phyloP scores from a whole-genome alignment of 2,888 invertebrate species.

The Pristionchus exspectatus region DNA sequence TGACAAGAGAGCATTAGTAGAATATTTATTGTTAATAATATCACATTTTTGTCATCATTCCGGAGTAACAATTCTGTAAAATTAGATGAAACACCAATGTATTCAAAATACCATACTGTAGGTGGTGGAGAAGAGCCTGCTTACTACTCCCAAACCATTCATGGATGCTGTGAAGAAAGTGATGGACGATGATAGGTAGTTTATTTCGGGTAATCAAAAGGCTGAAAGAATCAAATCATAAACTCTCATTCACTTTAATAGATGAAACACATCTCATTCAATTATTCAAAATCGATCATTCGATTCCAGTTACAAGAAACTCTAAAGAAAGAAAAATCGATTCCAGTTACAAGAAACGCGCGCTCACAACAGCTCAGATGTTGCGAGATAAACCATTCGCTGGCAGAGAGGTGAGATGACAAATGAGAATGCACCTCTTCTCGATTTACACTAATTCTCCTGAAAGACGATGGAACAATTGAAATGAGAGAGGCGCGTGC shows the following conservation, averaged over 20 bases:
- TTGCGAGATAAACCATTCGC: not conserved
- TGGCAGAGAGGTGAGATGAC: constrained; percentile 5
- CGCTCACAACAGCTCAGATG: not conserved
- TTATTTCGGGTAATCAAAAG: not conserved
- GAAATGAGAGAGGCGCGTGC: too few relatives aligned
- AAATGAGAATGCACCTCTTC: not conserved
- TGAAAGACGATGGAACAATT: too few relatives aligned
- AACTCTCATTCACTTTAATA: too few relatives aligned
- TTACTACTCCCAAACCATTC: not conserved
- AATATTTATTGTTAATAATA: too few relatives aligned
- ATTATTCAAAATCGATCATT: too few relatives aligned
- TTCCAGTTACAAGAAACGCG: constrained; percentile 11
- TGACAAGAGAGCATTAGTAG: too few relatives aligned
- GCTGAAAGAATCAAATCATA: too few relatives aligned
- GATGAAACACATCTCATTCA: too few relatives aligned
- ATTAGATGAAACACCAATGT: not conserved
- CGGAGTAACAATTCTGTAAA: too few relatives aligned
- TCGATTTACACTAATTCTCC: too few relatives aligned
- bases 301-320: not conserved
- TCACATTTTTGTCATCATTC: too few relatives aligned
- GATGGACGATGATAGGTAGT: not conserved
- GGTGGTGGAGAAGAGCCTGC: not conserved
- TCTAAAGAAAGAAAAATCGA: not conserved
- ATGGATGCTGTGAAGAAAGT: not conserved
- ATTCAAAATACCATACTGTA: not conserved